Percentiles rank a stretch among this genome's conserved stretches.
These are phyloP conservation scores for Anoplophora glabripennis DNA, from an alignment of 1,140 invertebrate genomes.

Conservation along the genomic window DNA sequence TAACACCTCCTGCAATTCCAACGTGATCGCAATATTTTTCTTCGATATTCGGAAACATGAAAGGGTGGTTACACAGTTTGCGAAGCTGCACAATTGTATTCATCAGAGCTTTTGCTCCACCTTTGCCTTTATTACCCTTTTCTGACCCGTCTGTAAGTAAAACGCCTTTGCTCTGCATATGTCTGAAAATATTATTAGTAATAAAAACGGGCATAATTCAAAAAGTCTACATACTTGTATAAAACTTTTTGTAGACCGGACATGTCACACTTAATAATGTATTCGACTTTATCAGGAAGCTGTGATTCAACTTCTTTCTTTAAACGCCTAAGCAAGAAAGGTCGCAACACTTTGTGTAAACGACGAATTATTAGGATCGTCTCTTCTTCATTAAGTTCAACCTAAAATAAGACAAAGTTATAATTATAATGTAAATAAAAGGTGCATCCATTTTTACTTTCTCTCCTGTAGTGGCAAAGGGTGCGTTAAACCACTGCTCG, in stretches of 20 bases:
- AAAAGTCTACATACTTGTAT: no score
- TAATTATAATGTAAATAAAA: no score
- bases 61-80: conserved; percentile 99
- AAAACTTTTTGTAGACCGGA: conserved; percentile 90
- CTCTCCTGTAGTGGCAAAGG: conserved; percentile 68
- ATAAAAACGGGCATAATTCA: no score
- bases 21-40: conserved; percentile 94
- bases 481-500: conserved; percentile 32
- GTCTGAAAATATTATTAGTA: no score
- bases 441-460: conserved; percentile 43
- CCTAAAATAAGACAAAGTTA: conserved; percentile 38
- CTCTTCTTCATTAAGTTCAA: conserved; percentile 61
- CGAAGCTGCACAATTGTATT: conserved; percentile 98
- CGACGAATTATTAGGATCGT: conserved; percentile 55
- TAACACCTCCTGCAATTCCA: conserved; percentile 67
- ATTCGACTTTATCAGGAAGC: conserved; percentile 97
- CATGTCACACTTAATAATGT: conserved; percentile 99
- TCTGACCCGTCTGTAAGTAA: conserved; percentile 93
- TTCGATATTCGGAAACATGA: conserved; percentile 99
- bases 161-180: conserved; percentile 97
- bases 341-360: conserved; percentile 63
- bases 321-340: conserved; percentile 65
- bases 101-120: conserved; percentile 94
- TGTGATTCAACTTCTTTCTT: conserved; percentile 95
- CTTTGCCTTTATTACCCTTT: conserved; percentile 91